Base-by-base conservation (phyloP, 2,888 invertebrate species). In the Apamea sordens region DNA sequence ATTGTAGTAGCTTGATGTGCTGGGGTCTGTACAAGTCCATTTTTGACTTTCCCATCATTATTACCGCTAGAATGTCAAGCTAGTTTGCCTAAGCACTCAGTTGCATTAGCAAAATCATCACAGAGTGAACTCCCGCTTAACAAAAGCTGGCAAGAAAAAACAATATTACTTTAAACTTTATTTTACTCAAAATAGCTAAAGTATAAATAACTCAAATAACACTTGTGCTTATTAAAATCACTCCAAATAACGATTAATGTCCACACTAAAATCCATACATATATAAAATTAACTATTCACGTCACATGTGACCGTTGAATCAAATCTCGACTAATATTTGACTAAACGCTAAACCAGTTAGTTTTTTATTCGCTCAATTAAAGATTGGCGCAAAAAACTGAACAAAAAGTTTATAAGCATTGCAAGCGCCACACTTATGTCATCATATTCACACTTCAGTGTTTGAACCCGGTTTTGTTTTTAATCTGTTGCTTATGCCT, bases 391-490 rank as follows among this genome's bases (percentile, higher is more conserved):
- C 59, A 88, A 87, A 87, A 83, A 86, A 75, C 32, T 2, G 0
- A 2, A 68, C 53, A 81, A 87, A 89, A 87, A 86, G 32, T 32
- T 65, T 67, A 6, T 77, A 64, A 50, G 61, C n/a, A 21, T 50
- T 70, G 47, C 72, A 68, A 89, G 84, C 87, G 87, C 89, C 89
- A 78, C 70, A 84, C 76, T 88, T 74, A 65, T 65, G 73, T 86
- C 73, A 73, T 79, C 77, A 76, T 71, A 69, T 61, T 77, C 41
- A 70, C 74, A 73, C 68, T 64, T 56, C 4, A 53, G 61, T 73
- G 69, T 77, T 41, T 18, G 28, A 44, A 32, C 15, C 47, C 21
- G 59, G n/a, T 76, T 41, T 68, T 15, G 13, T 50, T 73, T 56
- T 41, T 28, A 36, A 73, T 64, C 50, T 86, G 76, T 82, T 82